phyloP scores from a whole-genome alignment of 1,140 invertebrate species.

The Drosophila murphyi region DNA sequence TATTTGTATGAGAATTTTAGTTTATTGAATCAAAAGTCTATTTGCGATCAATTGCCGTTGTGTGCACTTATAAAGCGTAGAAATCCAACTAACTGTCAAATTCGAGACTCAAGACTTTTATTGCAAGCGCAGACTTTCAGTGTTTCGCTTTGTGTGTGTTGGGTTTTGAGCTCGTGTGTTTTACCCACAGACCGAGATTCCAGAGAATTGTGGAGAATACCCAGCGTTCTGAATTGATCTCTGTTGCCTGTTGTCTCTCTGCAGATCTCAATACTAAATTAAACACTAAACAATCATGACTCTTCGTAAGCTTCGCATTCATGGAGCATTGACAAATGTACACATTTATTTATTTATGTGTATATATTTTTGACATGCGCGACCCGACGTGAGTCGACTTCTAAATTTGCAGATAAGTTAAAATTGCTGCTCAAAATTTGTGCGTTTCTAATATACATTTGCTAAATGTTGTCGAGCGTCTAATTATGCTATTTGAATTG shows the following conservation, averaged over 20 bases:
- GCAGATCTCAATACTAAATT: background rate
- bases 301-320: background rate
- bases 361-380: background rate
- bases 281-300: background rate
- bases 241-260: background rate
- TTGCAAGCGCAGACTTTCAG: constrained; percentile 12
- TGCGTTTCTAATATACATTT: background rate
- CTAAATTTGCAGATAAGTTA: background rate
- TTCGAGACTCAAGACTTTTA: constrained; percentile 21
- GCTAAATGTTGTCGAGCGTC: background rate
- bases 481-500: too few relatives aligned
- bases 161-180: background rate
- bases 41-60: background rate
- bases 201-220: background rate
- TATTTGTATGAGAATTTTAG: background rate
- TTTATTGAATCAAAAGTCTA: background rate
- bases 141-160: background rate
- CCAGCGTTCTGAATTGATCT: background rate
- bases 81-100: background rate
- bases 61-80: background rate
- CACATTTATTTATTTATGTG: background rate
- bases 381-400: background rate
- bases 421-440: background rate
- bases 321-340: background rate
- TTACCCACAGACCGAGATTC: background rate